Conservation (phyloP, 2,797 vertebrate species). For the Alfaro cultratus region DNA sequence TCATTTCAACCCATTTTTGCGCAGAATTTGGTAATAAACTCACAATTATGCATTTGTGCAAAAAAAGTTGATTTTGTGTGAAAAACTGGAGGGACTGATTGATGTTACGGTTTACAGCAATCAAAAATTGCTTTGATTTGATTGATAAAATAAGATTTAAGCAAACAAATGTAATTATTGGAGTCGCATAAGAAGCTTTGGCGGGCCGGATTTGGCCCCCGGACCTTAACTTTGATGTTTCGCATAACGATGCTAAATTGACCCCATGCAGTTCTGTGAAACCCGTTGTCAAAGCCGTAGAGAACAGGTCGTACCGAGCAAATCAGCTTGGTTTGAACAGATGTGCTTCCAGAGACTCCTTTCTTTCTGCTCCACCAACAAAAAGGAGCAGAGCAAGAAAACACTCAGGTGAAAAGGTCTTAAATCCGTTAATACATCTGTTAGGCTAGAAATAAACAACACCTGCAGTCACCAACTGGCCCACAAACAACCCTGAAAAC, state of each 20-base stretch:
- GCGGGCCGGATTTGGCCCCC: no score
- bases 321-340: conserved; percentile 65
- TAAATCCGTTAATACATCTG: neutral
- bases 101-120: no score
- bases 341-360: conserved; percentile 35
- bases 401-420: neutral
- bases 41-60: no score
- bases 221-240: neutral
- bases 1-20: no score
- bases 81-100: no score
- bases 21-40: no score
- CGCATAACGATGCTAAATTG: neutral
- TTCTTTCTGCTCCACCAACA: neutral
- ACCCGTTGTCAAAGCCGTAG: neutral
- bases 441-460: conserved; percentile 48
- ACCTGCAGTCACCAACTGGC: conserved; percentile 47
- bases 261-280: neutral
- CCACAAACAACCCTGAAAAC: conserved; percentile 16
- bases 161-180: no score
- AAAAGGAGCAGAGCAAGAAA: neutral
- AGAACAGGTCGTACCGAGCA: conserved; percentile 1
- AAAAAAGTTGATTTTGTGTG: no score
- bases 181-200: no score
- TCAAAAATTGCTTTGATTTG: no score
- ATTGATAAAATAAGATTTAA: no score